Evolutionary conservation across 2,113 vertebrate genomes (phyloP).

Genomic region (Vicugna pacos): DNA sequence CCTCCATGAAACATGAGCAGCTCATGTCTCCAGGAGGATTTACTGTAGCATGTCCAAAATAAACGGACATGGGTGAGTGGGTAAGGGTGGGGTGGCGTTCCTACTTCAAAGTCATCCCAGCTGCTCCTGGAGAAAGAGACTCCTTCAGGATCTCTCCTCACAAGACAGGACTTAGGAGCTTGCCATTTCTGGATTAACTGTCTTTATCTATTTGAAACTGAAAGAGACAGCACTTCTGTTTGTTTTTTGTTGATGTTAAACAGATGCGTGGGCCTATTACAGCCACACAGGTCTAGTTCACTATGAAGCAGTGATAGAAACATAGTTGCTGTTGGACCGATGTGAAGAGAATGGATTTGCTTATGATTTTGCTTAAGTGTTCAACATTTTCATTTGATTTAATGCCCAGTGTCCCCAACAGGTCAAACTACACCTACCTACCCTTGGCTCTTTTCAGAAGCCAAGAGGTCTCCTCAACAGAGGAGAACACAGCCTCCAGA

Average conservation of each 20-base stretch:
- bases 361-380: neutral
- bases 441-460: neutral
- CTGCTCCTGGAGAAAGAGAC: neutral
- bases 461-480: neutral
- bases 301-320: slow-evolving; percentile 36
- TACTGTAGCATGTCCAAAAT: neutral
- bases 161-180: slow-evolving; percentile 18
- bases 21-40: neutral
- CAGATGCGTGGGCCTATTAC: neutral
- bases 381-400: neutral
- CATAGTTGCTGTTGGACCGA: neutral
- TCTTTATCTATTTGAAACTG: slow-evolving; percentile 66
- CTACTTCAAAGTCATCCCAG: neutral
- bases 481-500: neutral
- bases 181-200: slow-evolving; percentile 46
- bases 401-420: neutral
- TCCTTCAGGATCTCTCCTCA: slow-evolving; percentile 26
- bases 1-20: neutral
- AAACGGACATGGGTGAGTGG: neutral
- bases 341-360: neutral
- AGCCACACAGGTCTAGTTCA: neutral
- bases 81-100: neutral
- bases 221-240: slow-evolving; percentile 49
- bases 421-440: neutral
- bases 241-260: slow-evolving; percentile 72